These are phyloP conservation scores for Stratiolaelaps scimitus DNA, from an alignment of 1,140 invertebrate genomes.

Conservation along the genomic window DNA sequence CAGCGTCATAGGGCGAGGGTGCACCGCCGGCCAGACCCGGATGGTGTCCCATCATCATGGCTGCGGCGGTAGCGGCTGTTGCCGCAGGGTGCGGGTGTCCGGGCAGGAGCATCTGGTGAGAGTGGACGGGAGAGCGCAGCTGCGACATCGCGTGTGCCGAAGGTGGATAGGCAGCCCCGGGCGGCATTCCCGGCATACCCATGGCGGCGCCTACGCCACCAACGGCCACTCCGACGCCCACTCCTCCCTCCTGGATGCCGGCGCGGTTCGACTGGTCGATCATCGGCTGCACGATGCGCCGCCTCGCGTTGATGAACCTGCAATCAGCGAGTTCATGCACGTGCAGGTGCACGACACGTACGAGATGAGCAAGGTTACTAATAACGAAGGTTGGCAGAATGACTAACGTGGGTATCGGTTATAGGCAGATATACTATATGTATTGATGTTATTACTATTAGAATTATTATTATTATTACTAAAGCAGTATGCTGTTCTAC, in stretches of 20 bases:
- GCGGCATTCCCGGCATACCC: conserved; percentile 1
- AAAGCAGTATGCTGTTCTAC: too few species aligned
- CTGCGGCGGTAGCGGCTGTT: conserved; percentile 41
- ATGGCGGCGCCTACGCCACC: background rate
- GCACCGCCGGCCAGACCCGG: conserved; percentile 41
- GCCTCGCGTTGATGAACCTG: conserved; percentile 88
- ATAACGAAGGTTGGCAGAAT: too few species aligned
- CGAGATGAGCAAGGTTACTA: too few species aligned
- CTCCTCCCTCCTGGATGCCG: conserved; percentile 44
- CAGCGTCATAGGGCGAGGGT: conserved; percentile 42
- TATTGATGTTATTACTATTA: too few species aligned
- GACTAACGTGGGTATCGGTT: too few species aligned
- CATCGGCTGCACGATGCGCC: conserved; percentile 82
- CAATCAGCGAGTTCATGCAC: conserved; percentile 1
- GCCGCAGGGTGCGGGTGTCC: conserved; percentile 45
- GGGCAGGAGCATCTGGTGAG: conserved; percentile 46
- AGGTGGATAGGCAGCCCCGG: conserved; percentile 25
- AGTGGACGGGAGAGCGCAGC: conserved; percentile 45
- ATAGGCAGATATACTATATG: too few species aligned
- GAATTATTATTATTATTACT: too few species aligned
- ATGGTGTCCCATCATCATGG: conserved; percentile 42
- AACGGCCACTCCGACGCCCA: background rate
- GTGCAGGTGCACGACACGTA: too few species aligned
- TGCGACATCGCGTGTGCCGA: conserved; percentile 40
- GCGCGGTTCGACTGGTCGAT: conserved; percentile 95